A percentile compares a stretch with the other conserved stretches of the same genome.
phyloP scores from a whole-genome alignment of 1,140 invertebrate genomes.

The Aphis craccivora region DNA sequence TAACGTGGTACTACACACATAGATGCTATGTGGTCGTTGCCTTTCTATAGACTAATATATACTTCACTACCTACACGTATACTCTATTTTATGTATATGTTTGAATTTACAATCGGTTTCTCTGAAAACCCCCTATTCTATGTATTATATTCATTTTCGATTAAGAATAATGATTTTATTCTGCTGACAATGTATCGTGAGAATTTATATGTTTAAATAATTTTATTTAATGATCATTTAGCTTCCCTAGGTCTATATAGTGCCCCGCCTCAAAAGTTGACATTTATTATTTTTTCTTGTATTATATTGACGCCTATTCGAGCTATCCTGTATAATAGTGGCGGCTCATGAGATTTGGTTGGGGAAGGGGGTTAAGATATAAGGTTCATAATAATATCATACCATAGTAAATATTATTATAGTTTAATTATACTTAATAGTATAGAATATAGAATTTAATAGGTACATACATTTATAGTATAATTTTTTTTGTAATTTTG shows the following conservation, averaged over 20 bases:
- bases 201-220: background rate
- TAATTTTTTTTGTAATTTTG: no score
- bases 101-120: background rate
- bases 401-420: no score
- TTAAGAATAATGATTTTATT: background rate
- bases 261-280: background rate
- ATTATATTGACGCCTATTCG: no score
- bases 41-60: background rate
- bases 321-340: no score
- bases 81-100: background rate
- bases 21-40: background rate
- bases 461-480: no score
- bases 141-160: background rate
- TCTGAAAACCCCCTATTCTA: background rate
- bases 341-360: no score
- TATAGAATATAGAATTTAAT: no score
- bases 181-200: background rate
- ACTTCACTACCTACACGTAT: background rate
- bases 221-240: background rate
- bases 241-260: no score
- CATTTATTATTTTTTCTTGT: background rate
- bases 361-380: no score
- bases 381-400: no score
- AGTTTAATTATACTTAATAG: no score
- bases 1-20: background rate